Evolutionary conservation across 2,888 invertebrate genomes (phyloP), one percentile per base, ranked within the genome.

Genomic region (Urechis unicinctus): DNA sequence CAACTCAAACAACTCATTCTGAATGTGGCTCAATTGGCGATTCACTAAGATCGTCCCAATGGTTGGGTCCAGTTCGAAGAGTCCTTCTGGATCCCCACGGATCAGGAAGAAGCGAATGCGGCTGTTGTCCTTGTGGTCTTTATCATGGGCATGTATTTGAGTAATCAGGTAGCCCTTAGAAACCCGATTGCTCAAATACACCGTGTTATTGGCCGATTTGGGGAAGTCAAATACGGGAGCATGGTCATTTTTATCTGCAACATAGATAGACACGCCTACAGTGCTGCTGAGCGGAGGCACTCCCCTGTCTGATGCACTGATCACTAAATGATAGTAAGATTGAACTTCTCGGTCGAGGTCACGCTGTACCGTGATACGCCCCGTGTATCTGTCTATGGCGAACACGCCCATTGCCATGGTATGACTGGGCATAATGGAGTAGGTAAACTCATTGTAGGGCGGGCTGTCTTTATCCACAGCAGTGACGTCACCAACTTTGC

Each of bases 371-470:
- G 17, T 56, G 43, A 61, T 60, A 25, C 42, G 24, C 17, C 61
- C 61, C 1, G 57, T 53, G 25, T 54, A n/a, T 2, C 52, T 29
- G 28, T 60, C 55, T 6, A 61, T 53, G 9, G 26, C n/a, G 53
- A 61, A 61, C 5, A 28, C n/a, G 24, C 44, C 48, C 2, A 53
- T n/a, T 3, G 41, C 21, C 3, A 46, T 82, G 69, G 86, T 88
- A 4, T 89, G 92, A 36, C 36, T 47, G 1, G 48, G 52, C 24
- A 43, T 24, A n/a, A 61, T 31, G 17, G 56, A 51, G 47, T 51
- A 61, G 30, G 29, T 21, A 41, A 59, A 55, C 46, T 53, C 36
- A 24, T 55, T 56, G 47, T 56, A 53, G 1, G 59, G 56, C 3
- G 53, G 50, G 24, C 48, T 36, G 46, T 64, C 61, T 3, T 44